Base-by-base conservation (phyloP, 2,888 invertebrate genomes). In the Phaedon cochleariae region DNA sequence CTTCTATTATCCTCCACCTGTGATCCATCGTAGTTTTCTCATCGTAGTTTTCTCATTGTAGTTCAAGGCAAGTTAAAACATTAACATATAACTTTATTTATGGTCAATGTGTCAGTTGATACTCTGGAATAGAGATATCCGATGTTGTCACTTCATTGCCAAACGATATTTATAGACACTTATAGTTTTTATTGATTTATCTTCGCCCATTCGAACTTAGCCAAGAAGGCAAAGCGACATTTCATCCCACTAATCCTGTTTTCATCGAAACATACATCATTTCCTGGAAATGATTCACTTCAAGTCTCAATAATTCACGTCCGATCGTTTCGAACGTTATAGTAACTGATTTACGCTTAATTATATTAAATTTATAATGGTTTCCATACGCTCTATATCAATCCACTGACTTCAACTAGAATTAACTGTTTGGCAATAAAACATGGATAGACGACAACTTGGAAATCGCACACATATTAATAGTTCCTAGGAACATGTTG, bases 271-370 rank as follows among this genome's bases (percentile, higher is more conserved):
- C 18, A 41, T 55, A 22, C 41, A 60, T 60, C 57, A 67, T 57
- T 60, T 60, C 49, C 48, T 51, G 52, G 41, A 54, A 59, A 55
- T 68, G 61, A 66, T 41, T 66, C 66, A 57, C 17, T 34, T 18
- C 17, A 15, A 55, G 52, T 17, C 9, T 57, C 59, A 66, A 67
- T 74, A 74, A 71, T 72, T 73, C 67, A 69, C 68, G 59, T 62
- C 63, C 65, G 69, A 72, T 72, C 71, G 63, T 69, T 71, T 72
- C 62, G 68, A 71, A 72, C 65, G 74, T 71, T 73, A 65, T 73
- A 74, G 71, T 74, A 75, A 74, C 67, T 74, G 75, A 76, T 72
- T 73, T 76, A 76, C 71, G 73, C 70, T 76, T 71, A 76, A 76
- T 76, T 76, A 76, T 72, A 64, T 67, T 65, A 64, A 74, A 76